A percentile compares a stretch with the other conserved stretches of the same genome.
Evolutionary conservation across 1,140 invertebrate species (phyloP).

Genomic region (Octopus sinensis): DNA sequence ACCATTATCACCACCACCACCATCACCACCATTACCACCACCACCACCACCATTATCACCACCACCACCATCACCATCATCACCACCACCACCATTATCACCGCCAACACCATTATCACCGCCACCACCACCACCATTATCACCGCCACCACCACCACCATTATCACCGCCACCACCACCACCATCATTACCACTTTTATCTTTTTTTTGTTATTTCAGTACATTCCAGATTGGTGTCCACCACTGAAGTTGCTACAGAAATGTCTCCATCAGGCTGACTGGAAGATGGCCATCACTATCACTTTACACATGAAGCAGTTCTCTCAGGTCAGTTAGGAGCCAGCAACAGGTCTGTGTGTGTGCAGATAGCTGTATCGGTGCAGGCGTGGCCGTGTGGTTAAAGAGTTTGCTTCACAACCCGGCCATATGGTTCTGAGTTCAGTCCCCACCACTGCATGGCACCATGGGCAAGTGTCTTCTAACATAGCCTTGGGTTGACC

Average conservation of each 20-base stretch:
- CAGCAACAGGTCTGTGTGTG: no score
- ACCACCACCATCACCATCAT: slow-evolving; percentile 17
- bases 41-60: slow-evolving; percentile 18
- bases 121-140: background rate
- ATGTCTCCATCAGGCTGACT: background rate
- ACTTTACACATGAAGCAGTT: slow-evolving; percentile 1
- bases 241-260: background rate
- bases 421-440: no score
- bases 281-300: slow-evolving; percentile 5
- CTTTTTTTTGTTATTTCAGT: background rate
- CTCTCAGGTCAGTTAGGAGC: slow-evolving; percentile 10
- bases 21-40: slow-evolving; percentile 17
- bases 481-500: no score
- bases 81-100: background rate
- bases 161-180: background rate
- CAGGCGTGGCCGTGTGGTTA: no score
- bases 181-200: background rate
- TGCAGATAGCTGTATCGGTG: no score
- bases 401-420: no score
- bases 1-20: slow-evolving; percentile 12
- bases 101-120: background rate
- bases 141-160: background rate
- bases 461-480: background rate
- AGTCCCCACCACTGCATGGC: no score
- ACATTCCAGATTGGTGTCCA: slow-evolving; percentile 7